Evolutionary conservation across 2,797 vertebrate genomes (phyloP).

Genomic region (Hippopotamyrus pictus): DNA sequence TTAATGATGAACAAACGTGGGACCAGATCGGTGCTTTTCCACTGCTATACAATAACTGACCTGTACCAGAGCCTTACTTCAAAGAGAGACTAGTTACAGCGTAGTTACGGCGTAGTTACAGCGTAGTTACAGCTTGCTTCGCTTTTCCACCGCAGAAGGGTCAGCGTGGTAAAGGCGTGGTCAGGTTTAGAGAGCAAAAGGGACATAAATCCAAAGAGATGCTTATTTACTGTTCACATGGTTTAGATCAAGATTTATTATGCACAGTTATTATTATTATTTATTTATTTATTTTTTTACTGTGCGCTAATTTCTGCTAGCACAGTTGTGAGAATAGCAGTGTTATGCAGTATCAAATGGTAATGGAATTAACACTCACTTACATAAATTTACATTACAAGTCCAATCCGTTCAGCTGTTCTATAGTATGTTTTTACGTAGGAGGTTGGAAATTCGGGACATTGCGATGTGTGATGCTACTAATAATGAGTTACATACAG

Average conservation of each 20-base stretch:
- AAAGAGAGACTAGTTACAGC: not conserved
- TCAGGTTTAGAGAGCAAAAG: not conserved
- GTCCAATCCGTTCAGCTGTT: not conserved
- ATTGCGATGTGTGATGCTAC: not conserved
- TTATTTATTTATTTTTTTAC: not conserved
- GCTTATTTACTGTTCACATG: not conserved
- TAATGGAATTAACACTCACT: not conserved
- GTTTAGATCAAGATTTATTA: not conserved
- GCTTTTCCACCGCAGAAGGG: not conserved
- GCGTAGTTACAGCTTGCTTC: not conserved
- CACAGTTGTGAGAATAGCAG: not conserved
- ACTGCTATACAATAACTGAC: not conserved
- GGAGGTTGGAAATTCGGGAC: not conserved
- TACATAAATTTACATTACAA: not conserved
- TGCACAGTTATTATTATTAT: not conserved
- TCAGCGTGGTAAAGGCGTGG: not conserved
- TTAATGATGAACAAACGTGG: not conserved
- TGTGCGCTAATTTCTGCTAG: not conserved
- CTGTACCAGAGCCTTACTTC: not conserved
- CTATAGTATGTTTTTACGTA: not conserved
- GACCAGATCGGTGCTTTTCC: not conserved
- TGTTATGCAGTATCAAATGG: not conserved
- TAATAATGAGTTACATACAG: not conserved
- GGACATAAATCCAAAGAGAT: not conserved
- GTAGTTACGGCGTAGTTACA: not conserved